A percentile compares a stretch with the other conserved stretches of the same genome.
These are phyloP conservation scores for Thripadectes ignobilis DNA, from an alignment of 2,797 vertebrate species.

Conservation along the genomic window DNA sequence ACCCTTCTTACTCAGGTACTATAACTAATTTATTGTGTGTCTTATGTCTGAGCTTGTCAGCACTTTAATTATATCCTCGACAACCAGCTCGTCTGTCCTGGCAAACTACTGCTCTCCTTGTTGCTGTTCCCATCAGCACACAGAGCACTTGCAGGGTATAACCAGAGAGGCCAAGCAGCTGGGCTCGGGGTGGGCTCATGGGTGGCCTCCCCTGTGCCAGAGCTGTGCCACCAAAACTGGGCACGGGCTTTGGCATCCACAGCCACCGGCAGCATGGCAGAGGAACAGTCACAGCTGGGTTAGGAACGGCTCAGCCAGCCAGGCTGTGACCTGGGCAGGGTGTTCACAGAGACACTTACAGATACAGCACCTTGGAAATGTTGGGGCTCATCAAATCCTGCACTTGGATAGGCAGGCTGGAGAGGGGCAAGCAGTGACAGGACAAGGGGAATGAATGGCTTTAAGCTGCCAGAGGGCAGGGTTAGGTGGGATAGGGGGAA, in stretches of 20 bases:
- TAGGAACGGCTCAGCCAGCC: not conserved
- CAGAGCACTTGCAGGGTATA: not conserved
- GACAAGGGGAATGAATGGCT: not conserved
- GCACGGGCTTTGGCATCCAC: not conserved
- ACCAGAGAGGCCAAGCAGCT: not conserved
- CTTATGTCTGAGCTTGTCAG: constrained; percentile 21
- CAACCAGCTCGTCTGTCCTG: not conserved
- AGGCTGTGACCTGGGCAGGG: not conserved
- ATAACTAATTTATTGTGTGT: constrained; percentile 41
- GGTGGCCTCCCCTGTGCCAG: not conserved
- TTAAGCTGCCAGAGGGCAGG: not conserved
- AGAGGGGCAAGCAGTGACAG: not conserved
- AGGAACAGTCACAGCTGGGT: not conserved
- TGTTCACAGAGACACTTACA: not conserved
- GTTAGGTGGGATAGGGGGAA: not conserved
- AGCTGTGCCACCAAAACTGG: accelerated
- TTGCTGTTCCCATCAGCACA: not conserved
- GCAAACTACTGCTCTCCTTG: not conserved
- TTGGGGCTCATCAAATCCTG: not conserved
- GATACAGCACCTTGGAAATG: not conserved
- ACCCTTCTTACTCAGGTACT: constrained; percentile 28
- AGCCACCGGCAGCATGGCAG: not conserved
- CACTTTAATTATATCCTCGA: constrained; percentile 35
- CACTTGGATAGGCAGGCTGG: accelerated
- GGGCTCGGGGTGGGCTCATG: not conserved